These are phyloP conservation scores for Spisula solida DNA, from an alignment of 2,888 invertebrate species.

Conservation along the genomic window DNA sequence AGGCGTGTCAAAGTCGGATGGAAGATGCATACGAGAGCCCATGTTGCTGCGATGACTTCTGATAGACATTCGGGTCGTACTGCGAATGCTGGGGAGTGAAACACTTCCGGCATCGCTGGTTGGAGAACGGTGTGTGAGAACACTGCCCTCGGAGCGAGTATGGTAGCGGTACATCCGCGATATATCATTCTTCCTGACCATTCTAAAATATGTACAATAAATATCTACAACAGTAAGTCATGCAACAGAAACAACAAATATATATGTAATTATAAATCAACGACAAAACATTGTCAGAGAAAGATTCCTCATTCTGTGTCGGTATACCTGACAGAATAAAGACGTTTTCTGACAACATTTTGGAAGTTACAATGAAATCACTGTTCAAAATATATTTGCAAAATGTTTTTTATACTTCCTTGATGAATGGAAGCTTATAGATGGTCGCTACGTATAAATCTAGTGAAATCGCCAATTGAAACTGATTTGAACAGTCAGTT, in stretches of 20 bases:
- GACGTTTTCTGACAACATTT: background rate
- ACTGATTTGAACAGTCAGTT: too few relatives aligned
- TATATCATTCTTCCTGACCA: slow-evolving; percentile 63
- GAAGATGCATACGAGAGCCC: slow-evolving; percentile 60
- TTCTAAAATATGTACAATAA: slow-evolving; percentile 54
- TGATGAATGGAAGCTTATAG: too few relatives aligned
- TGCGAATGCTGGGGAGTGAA: slow-evolving; percentile 67
- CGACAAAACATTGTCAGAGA: background rate
- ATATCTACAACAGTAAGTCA: background rate
- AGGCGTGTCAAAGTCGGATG: slow-evolving; percentile 70
- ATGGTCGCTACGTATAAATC: too few relatives aligned
- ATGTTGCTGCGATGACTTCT: slow-evolving; percentile 62
- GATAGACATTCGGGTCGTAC: slow-evolving; percentile 57
- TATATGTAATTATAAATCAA: background rate
- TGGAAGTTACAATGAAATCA: background rate
- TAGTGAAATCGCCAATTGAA: too few relatives aligned
- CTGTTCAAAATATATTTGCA: background rate
- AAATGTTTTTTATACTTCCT: background rate
- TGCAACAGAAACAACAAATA: background rate
- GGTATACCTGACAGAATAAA: background rate
- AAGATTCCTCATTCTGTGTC: background rate
- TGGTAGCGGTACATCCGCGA: slow-evolving; percentile 54
- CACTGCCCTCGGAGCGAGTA: slow-evolving; percentile 62
- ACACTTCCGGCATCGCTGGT: slow-evolving; percentile 61
- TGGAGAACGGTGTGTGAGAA: slow-evolving; percentile 57